Percentiles rank a stretch among this genome's conserved stretches.
Evolutionary conservation across 2,888 invertebrate genomes (phyloP).

Genomic region (Celastrina argiolus): DNA sequence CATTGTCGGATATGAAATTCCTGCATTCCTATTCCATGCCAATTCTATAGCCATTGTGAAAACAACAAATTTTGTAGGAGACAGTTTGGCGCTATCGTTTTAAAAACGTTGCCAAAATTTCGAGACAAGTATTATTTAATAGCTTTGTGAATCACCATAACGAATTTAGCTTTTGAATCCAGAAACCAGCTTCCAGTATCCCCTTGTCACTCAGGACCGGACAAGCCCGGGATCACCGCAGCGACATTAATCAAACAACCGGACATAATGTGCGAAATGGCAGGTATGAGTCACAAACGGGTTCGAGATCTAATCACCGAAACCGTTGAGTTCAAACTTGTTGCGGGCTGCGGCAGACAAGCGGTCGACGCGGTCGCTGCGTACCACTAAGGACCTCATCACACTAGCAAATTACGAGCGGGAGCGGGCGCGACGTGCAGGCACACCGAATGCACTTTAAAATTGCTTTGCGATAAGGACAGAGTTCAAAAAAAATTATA

Average conservation of each 20-base stretch:
- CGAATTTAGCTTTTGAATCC: background rate
- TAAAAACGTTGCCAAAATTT: constrained; percentile 12
- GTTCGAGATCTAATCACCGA: constrained; percentile 45
- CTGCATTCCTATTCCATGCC: background rate
- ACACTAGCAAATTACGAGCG: no score
- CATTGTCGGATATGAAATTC: background rate
- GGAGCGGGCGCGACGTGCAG: no score
- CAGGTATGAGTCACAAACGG: constrained; percentile 57
- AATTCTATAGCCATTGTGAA: constrained; percentile 1
- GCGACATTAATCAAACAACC: background rate
- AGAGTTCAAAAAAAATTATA: no score
- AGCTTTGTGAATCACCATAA: background rate
- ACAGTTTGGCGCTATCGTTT: constrained; percentile 8
- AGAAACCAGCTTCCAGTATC: constrained; percentile 4
- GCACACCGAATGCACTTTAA: no score
- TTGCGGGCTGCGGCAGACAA: constrained; percentile 36
- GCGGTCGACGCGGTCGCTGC: constrained; percentile 35
- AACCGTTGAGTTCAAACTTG: constrained; percentile 41
- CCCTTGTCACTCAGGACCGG: background rate
- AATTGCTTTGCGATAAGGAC: no score
- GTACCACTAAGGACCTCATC: no score
- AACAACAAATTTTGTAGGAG: background rate
- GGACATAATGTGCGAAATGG: constrained; percentile 22
- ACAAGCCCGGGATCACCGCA: background rate
- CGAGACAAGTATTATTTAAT: background rate